Evolutionary conservation across 1,140 invertebrate genomes (phyloP).

Genomic region (Euwallacea fornicatus): DNA sequence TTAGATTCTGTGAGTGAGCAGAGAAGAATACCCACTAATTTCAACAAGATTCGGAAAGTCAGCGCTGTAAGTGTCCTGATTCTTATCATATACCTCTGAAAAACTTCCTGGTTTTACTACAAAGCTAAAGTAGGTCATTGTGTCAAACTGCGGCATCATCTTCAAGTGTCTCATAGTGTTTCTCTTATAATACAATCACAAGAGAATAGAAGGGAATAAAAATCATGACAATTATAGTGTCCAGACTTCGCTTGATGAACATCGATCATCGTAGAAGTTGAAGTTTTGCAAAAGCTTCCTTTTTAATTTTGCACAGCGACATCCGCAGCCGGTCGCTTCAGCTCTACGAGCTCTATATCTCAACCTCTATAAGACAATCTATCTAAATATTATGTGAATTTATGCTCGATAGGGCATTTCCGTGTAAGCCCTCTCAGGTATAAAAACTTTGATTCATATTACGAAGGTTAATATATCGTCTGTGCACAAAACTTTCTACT

Average conservation of each 20-base stretch:
- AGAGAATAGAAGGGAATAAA: constrained; percentile 43
- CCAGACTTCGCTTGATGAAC: constrained; percentile 47
- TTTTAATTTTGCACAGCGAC: constrained; percentile 37
- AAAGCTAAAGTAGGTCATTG: too few species aligned
- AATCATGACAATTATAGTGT: constrained; percentile 56
- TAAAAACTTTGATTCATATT: too few species aligned
- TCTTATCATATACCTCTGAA: constrained; percentile 40
- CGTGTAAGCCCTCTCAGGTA: too few species aligned
- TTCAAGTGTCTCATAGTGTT: background rate
- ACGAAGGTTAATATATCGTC: too few species aligned
- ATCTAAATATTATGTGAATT: too few species aligned
- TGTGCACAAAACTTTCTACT: too few species aligned
- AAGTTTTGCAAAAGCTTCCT: constrained; percentile 41
- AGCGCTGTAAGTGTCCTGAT: constrained; percentile 77
- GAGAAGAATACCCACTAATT: constrained; percentile 60
- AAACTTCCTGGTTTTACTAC: background rate
- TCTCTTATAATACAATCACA: constrained; percentile 4
- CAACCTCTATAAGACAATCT: too few species aligned
- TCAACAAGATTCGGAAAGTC: constrained; percentile 81
- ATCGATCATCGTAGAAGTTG: constrained; percentile 31
- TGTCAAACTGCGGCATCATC: background rate
- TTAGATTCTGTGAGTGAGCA: constrained; percentile 85
- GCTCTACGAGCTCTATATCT: too few species aligned
- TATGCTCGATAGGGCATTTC: too few species aligned
- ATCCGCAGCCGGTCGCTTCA: constrained; percentile 11